These are phyloP conservation scores for Rhagoletis zephyria DNA, from an alignment of 1,140 invertebrate species.

Conservation along the genomic window DNA sequence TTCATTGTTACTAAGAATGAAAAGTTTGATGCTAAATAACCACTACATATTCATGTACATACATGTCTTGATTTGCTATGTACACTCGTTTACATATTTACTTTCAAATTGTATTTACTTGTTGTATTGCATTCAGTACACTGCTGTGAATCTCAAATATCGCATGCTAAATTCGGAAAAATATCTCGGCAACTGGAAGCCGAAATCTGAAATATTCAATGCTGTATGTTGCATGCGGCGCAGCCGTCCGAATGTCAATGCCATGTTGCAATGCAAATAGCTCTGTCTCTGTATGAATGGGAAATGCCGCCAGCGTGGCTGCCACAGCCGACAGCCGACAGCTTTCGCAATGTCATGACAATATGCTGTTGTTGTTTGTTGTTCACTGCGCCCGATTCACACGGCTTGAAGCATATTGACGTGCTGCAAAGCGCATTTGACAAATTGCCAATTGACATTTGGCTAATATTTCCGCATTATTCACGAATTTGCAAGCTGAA, in stretches of 20 bases:
- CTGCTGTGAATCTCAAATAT: background rate
- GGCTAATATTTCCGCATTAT: conserved; percentile 41
- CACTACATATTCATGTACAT: too few species aligned
- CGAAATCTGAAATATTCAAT: background rate
- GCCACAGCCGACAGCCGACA: background rate
- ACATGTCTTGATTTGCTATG: too few species aligned
- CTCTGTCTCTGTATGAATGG: background rate
- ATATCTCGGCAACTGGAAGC: background rate
- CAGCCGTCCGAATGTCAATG: conserved; percentile 17
- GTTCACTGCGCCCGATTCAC: background rate
- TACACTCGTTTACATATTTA: too few species aligned
- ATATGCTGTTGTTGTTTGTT: background rate
- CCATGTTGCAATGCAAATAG: conserved; percentile 26
- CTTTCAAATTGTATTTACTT: background rate
- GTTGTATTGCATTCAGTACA: background rate
- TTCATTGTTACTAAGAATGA: too few species aligned
- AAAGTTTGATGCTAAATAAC: too few species aligned
- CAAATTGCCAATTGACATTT: conserved; percentile 36
- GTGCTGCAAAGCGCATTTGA: conserved; percentile 19
- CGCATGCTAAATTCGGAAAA: conserved; percentile 2
- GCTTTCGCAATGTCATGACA: background rate
- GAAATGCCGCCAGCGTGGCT: background rate
- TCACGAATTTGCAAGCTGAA: background rate
- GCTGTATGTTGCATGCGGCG: background rate
- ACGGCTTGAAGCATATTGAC: background rate